Base-by-base conservation (phyloP, 2,113 vertebrate species). In the Lynx canadensis region DNA sequence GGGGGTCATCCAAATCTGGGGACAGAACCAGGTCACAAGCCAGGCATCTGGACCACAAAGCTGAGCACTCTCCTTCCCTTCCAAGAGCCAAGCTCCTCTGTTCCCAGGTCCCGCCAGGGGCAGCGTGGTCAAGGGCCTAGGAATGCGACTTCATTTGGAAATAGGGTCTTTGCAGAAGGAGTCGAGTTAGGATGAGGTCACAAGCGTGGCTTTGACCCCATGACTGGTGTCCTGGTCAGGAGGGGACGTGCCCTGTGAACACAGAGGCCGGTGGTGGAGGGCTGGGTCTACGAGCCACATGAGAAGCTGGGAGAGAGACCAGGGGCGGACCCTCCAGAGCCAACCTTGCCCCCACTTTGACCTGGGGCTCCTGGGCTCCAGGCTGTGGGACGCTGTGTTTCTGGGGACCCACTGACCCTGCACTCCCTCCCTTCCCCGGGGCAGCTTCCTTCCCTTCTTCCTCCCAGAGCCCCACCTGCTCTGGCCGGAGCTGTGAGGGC, bases 401-500 rank as follows among this genome's bases (percentile, higher is more conserved):
- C 60, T 5, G 60, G 10, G 60, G 25, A 63, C 25, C 3, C 60
- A 29, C 25, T 63, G 60, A 63, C 60, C 25, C 4, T 29, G 23
- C 0, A 1, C 25, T 63, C 10, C 27, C 9, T 63, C 25, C 55
- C 25, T 27, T 1, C 60, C 25, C 60, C 2, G 3, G 3, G 23
- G 60, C 21, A 63, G 0, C 21, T 1, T 63, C 23, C 9, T 12
- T 25, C 23, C 11, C 60, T 25, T 18, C 25, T 25, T 18, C 60
- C 10, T 63, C 60, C 60, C 10, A 9, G 60, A 63, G 25, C 25
- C 60, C 25, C 57, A 10, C 60, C 25, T 63, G 60, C 60, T 27
- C 21, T 45, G 3, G 6, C 41, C 23, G 55, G 55, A 57, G 18
- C 19, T 57, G 55, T 57, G 55, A 57, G 6, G 55, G 18, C 55